Conservation (phyloP, 2,888 invertebrate species). For the Ormyrus labotus region DNA sequence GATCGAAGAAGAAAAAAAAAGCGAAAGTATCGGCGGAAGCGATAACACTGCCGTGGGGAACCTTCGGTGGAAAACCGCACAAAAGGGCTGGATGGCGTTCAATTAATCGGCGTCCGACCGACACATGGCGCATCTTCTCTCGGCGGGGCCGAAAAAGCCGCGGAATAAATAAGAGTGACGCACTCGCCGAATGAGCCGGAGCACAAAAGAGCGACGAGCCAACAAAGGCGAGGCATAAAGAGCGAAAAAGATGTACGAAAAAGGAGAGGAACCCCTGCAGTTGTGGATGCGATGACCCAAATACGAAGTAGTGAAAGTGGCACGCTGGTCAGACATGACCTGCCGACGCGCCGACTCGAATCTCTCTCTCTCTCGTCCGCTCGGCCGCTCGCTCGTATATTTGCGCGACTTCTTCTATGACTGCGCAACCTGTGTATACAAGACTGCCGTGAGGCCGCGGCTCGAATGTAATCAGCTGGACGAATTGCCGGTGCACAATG, state of each 20-base stretch:
- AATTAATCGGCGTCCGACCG: too few species aligned
- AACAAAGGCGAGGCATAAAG: constrained; percentile 13
- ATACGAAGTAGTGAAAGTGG: constrained; percentile 75
- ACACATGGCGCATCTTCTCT: too few species aligned
- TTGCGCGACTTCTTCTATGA: constrained; percentile 36
- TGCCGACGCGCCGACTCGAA: constrained; percentile 52
- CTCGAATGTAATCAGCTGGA: constrained; percentile 4
- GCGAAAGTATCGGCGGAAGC: neutral
- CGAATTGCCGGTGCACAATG: constrained; percentile 26
- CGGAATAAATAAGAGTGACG: neutral
- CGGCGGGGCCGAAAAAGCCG: too few species aligned
- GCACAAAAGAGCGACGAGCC: neutral
- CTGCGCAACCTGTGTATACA: constrained; percentile 63
- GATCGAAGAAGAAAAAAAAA: neutral
- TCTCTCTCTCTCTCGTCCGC: neutral
- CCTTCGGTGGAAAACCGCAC: neutral
- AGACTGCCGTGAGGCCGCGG: constrained; percentile 33
- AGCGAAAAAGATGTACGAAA: neutral
- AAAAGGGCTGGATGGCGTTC: neutral
- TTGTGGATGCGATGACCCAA: constrained; percentile 73
- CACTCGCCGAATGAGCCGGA: neutral
- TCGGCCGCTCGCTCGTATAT: neutral
- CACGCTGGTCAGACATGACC: constrained; percentile 73
- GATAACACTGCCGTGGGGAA: too few species aligned
- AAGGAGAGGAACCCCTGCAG: constrained; percentile 60